phyloP scores from a whole-genome alignment of 1,140 invertebrate genomes.

The Macrobrachium nipponense region DNA sequence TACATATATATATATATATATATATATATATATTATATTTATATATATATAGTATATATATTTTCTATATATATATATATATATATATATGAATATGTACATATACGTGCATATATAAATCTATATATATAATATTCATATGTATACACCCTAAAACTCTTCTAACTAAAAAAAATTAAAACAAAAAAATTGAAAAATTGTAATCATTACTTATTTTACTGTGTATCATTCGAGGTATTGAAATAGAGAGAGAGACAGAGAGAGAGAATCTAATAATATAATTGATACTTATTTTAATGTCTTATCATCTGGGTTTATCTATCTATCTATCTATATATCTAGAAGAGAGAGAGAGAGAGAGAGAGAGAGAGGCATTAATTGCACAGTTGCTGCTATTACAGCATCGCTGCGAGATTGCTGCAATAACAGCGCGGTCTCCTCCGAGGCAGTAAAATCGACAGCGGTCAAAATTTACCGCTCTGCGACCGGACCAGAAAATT shows the following conservation, averaged over 20 bases:
- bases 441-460: neutral
- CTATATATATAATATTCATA: neutral
- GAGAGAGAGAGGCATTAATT: conserved; percentile 3
- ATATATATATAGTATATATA: no score
- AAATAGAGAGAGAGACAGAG: neutral
- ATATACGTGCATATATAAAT: neutral
- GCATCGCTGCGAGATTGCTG: neutral
- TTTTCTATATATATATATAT: conserved; percentile 19
- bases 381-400: neutral
- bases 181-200: neutral
- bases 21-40: no score
- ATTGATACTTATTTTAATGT: neutral
- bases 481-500: no score
- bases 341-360: conserved; percentile 29
- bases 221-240: no score
- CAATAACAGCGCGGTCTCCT: neutral
- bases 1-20: no score
- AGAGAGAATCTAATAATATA: neutral
- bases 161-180: neutral
- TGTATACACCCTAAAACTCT: neutral
- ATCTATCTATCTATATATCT: no score
- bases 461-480: neutral
- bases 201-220: neutral
- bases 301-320: neutral
- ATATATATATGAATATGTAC: neutral